Conservation (phyloP, 2,113 vertebrate genomes). For the Natator depressus region DNA sequence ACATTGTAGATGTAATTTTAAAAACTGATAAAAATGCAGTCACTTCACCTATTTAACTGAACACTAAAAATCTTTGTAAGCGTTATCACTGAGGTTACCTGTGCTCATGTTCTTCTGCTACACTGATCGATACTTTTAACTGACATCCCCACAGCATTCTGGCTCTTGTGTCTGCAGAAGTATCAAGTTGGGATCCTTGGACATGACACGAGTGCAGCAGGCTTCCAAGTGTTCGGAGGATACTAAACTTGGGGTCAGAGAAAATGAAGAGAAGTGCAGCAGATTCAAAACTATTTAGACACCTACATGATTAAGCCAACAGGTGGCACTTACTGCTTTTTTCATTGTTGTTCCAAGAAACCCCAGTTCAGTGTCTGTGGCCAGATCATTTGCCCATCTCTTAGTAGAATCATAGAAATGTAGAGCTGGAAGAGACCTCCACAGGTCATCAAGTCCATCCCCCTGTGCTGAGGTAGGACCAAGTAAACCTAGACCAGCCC, state of each 20-base stretch:
- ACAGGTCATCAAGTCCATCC: neutral
- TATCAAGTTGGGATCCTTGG: rapidly evolving
- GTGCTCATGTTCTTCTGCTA: neutral
- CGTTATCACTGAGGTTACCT: neutral
- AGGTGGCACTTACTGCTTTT: conserved; percentile 55
- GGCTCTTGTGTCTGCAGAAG: neutral
- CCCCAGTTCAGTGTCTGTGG: neutral
- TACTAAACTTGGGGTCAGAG: neutral
- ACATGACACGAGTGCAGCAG: neutral
- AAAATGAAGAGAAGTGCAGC: neutral
- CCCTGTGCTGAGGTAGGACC: neutral
- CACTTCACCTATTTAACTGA: neutral
- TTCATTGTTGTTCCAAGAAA: neutral
- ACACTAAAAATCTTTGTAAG: neutral
- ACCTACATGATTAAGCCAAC: conserved; percentile 35
- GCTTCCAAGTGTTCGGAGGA: neutral
- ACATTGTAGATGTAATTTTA: neutral
- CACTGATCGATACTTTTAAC: neutral
- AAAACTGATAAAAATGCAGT: neutral
- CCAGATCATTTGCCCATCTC: neutral
- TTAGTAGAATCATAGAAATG: neutral
- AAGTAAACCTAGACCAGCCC: neutral
- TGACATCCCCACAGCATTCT: neutral
- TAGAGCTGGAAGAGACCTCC: neutral
- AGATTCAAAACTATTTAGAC: neutral